Evolutionary conservation across 2,113 vertebrate species (phyloP), one percentile per base, ranked within the genome.

Genomic region (Gadus macrocephalus): DNA sequence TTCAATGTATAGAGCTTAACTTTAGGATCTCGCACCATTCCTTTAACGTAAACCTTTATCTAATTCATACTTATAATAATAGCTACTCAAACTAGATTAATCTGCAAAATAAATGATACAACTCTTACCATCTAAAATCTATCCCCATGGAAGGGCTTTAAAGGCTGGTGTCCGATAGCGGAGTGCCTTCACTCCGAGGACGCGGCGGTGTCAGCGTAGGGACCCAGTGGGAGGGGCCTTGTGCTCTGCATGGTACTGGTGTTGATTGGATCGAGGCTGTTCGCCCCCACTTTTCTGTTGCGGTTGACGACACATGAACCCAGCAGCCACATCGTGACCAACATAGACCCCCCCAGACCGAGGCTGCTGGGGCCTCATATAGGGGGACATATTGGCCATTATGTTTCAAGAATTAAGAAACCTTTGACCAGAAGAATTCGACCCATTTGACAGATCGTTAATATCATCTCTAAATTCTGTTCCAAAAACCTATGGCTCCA

Each of bases 281-380:
- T 98, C 98, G 97, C 96, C 96, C 96, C 97, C 97, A 99, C 97
- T 98, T 98, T 99, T 99, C 97, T 99, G 97, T 98, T 99, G 97
- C 97, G 97, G 97, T 99, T 99, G 97, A 99, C 97, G 97, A 98
- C 97, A 99, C 97, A 99, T 98, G 96, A 96, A 95, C 93, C 93
- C 93, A 95, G 93, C 95, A 96, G 96, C 95, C 92, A 93, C 95
- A 95, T 89, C 93, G 94, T 94, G 93, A 93, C 92, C 92, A 93
- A 92, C 94, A 94, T 93, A 93, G 93, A 91, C 91, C 16, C 71
- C 20, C 5, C 53, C 14, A 25, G 6, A 14, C 60, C 60, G 12
- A 8, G 60, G 8, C 8, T 49, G 42, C 2, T 49, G 42, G 42
- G 42, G 42, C 42, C 20, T 62, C 60, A 62, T 25, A 60, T 19